These are phyloP conservation scores for Luperina nickerlii DNA, from an alignment of 2,888 invertebrate species.

Conservation along the genomic window DNA sequence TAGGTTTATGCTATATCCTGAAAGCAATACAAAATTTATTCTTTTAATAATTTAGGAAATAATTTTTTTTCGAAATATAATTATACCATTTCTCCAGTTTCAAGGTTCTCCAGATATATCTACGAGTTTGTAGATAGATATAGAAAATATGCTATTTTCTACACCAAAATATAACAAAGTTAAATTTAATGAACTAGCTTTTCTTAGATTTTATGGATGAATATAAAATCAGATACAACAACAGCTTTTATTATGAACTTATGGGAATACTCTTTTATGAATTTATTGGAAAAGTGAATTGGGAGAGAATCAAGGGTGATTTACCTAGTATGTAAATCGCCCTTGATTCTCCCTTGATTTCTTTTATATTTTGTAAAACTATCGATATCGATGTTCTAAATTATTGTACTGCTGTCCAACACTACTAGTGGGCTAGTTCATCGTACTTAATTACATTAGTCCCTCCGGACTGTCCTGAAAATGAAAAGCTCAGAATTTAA, in stretches of 20 bases:
- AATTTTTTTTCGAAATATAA: neutral
- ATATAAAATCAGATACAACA: neutral
- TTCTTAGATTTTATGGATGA: neutral
- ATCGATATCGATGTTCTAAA: slow-evolving; percentile 29
- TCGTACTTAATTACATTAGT: slow-evolving; percentile 82
- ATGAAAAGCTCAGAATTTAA: slow-evolving; percentile 72
- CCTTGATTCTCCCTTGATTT: neutral
- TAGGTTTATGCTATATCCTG: neutral
- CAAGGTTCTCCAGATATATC: neutral
- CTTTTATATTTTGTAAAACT: neutral
- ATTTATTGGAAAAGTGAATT: neutral
- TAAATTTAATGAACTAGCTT: neutral
- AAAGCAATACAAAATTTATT: neutral
- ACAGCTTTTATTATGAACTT: neutral
- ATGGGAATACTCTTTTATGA: neutral
- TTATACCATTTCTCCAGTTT: neutral
- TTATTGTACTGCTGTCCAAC: neutral
- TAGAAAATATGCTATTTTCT: neutral
- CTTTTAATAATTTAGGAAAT: neutral
- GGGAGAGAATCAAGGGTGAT: neutral
- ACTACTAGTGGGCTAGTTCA: slow-evolving; percentile 68
- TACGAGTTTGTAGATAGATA: neutral
- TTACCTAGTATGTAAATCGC: neutral
- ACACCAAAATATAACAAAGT: neutral
- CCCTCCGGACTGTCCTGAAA: slow-evolving; percentile 71